Evolutionary conservation across 1,140 invertebrate genomes (phyloP).

Genomic region (Drosophila ogumai): DNA sequence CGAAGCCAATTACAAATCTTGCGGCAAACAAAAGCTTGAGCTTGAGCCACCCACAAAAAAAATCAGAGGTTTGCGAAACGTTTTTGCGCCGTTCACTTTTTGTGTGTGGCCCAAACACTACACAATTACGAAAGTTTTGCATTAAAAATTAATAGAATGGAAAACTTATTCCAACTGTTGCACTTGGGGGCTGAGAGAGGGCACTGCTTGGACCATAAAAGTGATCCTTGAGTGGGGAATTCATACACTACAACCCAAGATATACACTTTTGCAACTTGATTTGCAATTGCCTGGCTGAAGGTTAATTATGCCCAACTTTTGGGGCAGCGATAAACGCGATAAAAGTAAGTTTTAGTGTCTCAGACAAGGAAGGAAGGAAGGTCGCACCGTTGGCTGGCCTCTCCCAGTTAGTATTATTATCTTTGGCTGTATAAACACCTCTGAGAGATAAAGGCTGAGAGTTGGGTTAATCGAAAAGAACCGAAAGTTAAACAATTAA

Average conservation of each 20-base stretch:
- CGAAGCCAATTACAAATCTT: slow-evolving; percentile 27
- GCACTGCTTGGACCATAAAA: slow-evolving; percentile 21
- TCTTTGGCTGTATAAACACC: slow-evolving; percentile 2
- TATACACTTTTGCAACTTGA: slow-evolving; percentile 9
- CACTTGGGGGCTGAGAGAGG: slow-evolving; percentile 32
- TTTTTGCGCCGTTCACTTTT: slow-evolving; percentile 67
- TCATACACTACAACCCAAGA: slow-evolving; percentile 14
- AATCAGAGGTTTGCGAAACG: slow-evolving; percentile 51
- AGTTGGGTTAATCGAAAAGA: slow-evolving; percentile 3
- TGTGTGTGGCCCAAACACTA: slow-evolving; percentile 22
- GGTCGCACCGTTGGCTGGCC: slow-evolving; percentile 12
- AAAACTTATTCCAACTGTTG: slow-evolving; percentile 54
- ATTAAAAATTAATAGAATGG: slow-evolving; percentile 70
- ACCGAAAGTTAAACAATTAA: slow-evolving; percentile 15
- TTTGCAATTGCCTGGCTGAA: slow-evolving; percentile 30
- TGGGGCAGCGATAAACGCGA: slow-evolving; percentile 27
- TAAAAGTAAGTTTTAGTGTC: slow-evolving; percentile 38
- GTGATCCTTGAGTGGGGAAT: slow-evolving; percentile 27
- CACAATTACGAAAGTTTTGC: slow-evolving; percentile 75
- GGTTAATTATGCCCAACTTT: slow-evolving; percentile 42
- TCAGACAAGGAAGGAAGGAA: slow-evolving; percentile 28
- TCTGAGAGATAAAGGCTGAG: slow-evolving; percentile 28
- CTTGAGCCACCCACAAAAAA: slow-evolving; percentile 41
- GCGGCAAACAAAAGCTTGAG: slow-evolving; percentile 31
- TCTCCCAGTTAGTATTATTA: slow-evolving; percentile 11